These are phyloP conservation scores for Actenoides hombroni DNA, from an alignment of 2,113 vertebrate species.

Conservation along the genomic window DNA sequence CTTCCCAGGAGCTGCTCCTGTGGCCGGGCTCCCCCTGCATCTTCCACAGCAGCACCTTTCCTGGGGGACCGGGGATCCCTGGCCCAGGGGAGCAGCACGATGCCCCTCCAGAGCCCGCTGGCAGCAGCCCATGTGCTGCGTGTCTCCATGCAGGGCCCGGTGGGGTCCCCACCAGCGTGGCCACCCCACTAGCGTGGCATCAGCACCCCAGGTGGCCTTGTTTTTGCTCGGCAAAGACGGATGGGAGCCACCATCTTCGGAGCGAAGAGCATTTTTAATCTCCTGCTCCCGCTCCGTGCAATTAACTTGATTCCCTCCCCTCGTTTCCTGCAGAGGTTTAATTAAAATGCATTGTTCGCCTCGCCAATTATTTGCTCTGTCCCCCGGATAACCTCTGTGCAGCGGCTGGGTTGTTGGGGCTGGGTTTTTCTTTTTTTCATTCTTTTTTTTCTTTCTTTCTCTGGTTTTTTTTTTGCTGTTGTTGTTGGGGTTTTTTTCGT, in stretches of 20 bases:
- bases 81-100: fast-evolving
- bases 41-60: background rate
- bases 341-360: constrained; percentile 63
- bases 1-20: background rate
- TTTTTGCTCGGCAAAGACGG: constrained; percentile 28
- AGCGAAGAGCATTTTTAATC: constrained; percentile 50
- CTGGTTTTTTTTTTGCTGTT: no score
- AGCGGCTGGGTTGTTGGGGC: background rate
- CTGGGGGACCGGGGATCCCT: fast-evolving
- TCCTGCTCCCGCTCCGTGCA: constrained; percentile 53
- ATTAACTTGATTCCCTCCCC: constrained; percentile 65
- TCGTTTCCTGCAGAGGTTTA: constrained; percentile 59
- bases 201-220: constrained; percentile 24
- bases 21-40: background rate
- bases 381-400: constrained; percentile 56
- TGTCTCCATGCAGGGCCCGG: background rate
- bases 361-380: constrained; percentile 61
- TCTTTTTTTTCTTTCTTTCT: fast-evolving
- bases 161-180: no score
- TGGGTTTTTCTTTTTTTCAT: background rate
- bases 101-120: fast-evolving
- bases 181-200: background rate
- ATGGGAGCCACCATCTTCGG: constrained; percentile 46
- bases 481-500: no score
- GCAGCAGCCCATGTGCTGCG: background rate